phyloP scores from a whole-genome alignment of 2,797 vertebrate species.

The Gallinago nigripennis region DNA sequence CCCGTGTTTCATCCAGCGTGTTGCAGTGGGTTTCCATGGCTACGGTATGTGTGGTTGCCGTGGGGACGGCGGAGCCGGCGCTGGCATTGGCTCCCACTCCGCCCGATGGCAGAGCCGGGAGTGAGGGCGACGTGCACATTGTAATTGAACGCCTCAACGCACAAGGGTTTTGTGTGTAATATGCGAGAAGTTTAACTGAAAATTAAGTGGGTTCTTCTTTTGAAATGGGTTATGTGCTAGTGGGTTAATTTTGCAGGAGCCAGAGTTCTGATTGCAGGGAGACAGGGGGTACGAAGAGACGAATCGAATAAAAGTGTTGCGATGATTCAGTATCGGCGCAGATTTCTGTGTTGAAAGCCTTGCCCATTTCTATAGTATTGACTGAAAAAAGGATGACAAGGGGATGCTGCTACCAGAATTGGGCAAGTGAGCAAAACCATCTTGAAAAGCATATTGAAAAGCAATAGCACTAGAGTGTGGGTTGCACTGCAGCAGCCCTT shows the following conservation, averaged over 20 bases:
- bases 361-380: background rate
- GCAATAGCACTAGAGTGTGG: background rate
- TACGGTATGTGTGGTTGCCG: constrained; percentile 63
- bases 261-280: background rate
- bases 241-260: background rate
- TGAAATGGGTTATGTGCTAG: background rate
- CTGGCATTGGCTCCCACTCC: constrained; percentile 36
- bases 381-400: background rate
- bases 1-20: background rate
- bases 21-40: constrained; percentile 49
- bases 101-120: constrained; percentile 12
- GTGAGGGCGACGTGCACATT: background rate
- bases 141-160: fast-evolving
- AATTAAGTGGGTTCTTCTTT: background rate
- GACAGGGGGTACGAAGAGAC: background rate
- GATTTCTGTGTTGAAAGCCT: background rate
- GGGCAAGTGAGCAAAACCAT: background rate
- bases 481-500: background rate
- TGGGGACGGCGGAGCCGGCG: constrained; percentile 63
- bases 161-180: no score
- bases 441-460: background rate
- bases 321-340: background rate
- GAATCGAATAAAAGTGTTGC: background rate
- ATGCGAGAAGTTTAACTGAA: background rate
- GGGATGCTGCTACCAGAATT: background rate